Evolutionary conservation across 2,797 vertebrate species (phyloP).

Genomic region (Phataginus tetradactyla): DNA sequence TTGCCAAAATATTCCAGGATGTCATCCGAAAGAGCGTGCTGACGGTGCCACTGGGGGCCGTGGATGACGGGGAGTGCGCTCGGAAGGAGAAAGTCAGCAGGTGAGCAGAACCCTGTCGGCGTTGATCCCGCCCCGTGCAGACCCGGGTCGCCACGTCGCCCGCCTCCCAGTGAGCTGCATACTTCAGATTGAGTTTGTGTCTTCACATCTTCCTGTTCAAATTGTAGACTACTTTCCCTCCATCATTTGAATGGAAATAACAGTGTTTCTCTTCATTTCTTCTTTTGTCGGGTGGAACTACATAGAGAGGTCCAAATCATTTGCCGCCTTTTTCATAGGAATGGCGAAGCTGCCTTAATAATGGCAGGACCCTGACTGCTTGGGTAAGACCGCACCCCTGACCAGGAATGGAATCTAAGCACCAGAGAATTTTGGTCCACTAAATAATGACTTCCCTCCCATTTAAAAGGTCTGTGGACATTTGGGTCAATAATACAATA

Average conservation of each 20-base stretch:
- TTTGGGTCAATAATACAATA: background rate
- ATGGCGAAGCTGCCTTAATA: conserved; percentile 79
- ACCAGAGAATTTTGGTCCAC: background rate
- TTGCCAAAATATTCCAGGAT: conserved; percentile 92
- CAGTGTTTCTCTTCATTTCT: conserved; percentile 24
- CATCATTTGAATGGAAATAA: background rate
- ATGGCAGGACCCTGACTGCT: background rate
- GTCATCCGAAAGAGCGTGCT: conserved; percentile 91
- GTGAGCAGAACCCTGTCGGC: conserved; percentile 75
- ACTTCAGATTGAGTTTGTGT: background rate
- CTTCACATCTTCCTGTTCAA: background rate
- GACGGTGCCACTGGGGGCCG: conserved; percentile 94
- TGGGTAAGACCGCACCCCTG: background rate
- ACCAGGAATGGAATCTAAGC: background rate
- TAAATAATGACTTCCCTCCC: background rate
- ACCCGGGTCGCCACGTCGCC: rapidly evolving
- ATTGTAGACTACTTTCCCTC: background rate
- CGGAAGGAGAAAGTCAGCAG: conserved; percentile 98
- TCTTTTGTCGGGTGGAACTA: conserved; percentile 90
- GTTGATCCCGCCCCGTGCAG: rapidly evolving
- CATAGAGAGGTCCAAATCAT: conserved; percentile 93
- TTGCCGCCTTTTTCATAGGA: conserved; percentile 89
- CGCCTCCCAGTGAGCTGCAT: rapidly evolving
- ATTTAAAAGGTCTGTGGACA: background rate
- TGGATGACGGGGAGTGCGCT: conserved; percentile 94